Base-by-base conservation (phyloP, 2,797 vertebrate genomes). In the Pseudomugil tenellus region DNA sequence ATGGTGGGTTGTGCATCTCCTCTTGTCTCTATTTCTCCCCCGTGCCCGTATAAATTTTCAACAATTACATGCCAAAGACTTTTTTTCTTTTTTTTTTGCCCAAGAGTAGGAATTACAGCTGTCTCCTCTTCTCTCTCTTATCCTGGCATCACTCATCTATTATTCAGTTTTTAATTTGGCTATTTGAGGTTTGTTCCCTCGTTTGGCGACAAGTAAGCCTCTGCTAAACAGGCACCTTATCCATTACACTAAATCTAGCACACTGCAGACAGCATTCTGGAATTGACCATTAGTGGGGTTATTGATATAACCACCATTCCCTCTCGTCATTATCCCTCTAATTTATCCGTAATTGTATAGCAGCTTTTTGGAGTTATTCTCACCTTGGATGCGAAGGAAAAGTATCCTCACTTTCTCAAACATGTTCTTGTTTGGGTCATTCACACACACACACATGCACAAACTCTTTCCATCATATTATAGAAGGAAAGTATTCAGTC, bases 141-240 rank as follows among this genome's bases (percentile, higher is more conserved):
- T 89, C 90, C 86, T 83, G 84, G 87, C 85, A 91, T 94, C 90
- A 69, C 91, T 94, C 94, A 94, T 95, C 91, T 93, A 94, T 94
- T 94, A 94, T 94, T 94, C 91, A 94, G 91, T 85, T 94, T 94
- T 94, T 94, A 93, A 94, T 94, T 94, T 94, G 92, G 88, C 92
- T 92, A 91, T 94, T 94, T 91, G 92, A 94, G 92, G 91, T 94
- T 92, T 92, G 88, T 89, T 91, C 91, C 90, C 91, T 92, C 88
- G 82, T 93, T 92, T 92, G 88, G 90, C 87, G 91, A 88, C 92
- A 89, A 91, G 89, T 90, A 89, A 92, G 89, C 85, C 87, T 87
- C 86, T 84, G 90, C 90, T 92, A 92, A 93, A 93, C 86, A 90
- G 87, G 87, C 90, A 92, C 89, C 92, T 93, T 92, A 93, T 94